phyloP scores from a whole-genome alignment of 2,797 vertebrate species.

The Pipistrellus pipistrellus region DNA sequence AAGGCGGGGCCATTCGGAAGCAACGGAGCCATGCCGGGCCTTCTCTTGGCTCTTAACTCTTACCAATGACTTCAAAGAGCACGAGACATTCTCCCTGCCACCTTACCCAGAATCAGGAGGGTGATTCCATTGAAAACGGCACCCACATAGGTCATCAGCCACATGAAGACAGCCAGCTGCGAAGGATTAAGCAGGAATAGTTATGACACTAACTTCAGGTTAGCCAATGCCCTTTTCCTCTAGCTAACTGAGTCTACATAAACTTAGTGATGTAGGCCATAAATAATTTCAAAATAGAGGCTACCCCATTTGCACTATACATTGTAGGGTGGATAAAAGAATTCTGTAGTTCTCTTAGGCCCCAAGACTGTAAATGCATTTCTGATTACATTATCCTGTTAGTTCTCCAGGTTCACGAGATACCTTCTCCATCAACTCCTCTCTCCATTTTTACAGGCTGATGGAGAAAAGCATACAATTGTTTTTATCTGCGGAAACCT shows the following conservation, averaged over 20 bases:
- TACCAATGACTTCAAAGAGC: background rate
- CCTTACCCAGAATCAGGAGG: conserved; percentile 95
- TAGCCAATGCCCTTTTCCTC: background rate
- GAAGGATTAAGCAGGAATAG: conserved; percentile 53
- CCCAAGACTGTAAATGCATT: background rate
- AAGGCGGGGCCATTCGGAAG: background rate
- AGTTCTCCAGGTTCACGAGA: background rate
- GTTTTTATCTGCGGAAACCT: background rate
- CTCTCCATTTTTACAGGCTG: background rate
- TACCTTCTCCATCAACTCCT: background rate
- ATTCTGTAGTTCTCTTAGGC: background rate
- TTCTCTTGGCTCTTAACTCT: background rate
- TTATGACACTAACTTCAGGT: background rate
- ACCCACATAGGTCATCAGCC: conserved; percentile 96
- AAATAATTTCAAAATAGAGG: background rate
- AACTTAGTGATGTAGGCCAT: background rate
- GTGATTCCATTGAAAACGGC: conserved; percentile 97
- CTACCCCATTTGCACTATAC: background rate
- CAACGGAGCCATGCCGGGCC: too few relatives aligned
- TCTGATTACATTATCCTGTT: background rate
- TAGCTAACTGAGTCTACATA: background rate
- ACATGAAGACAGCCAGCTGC: conserved; percentile 96
- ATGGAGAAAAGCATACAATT: background rate
- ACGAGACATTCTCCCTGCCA: background rate
- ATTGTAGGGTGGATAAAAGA: background rate